These are phyloP conservation scores for Noctua pronuba DNA, from an alignment of 2,888 invertebrate species.

Conservation along the genomic window DNA sequence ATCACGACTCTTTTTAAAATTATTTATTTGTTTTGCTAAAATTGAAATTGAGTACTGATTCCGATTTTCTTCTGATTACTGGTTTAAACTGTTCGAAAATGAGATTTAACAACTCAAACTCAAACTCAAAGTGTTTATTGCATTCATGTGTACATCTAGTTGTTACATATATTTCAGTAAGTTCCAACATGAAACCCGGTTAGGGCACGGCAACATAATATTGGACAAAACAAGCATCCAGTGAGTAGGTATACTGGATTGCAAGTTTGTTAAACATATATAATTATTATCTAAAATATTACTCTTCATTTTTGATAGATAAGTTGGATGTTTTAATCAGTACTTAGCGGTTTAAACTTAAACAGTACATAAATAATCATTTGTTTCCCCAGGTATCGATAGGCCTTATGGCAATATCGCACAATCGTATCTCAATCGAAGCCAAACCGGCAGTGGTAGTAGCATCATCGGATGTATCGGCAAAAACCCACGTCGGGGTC, in stretches of 20 bases:
- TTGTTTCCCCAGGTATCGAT: conserved; percentile 29
- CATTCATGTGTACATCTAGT: too few species aligned
- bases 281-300: too few species aligned
- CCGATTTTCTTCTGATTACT: neutral
- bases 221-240: too few species aligned
- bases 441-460: neutral
- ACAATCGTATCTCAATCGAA: neutral
- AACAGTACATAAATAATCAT: neutral
- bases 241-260: too few species aligned
- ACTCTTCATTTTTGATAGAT: neutral
- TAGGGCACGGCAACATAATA: too few species aligned
- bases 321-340: neutral
- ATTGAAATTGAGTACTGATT: neutral
- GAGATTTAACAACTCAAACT: neutral
- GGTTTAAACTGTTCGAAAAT: neutral
- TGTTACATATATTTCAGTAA: too few species aligned
- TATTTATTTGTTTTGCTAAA: too few species aligned
- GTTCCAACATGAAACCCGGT: too few species aligned
- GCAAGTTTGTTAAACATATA: too few species aligned
- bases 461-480: accelerated
- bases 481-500: accelerated
- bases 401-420: conserved; percentile 30
- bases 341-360: neutral
- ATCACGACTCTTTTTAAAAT: too few species aligned
- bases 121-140: too few species aligned